A percentile compares a stretch with the other conserved stretches of the same genome.
These are phyloP conservation scores for Gallinago nigripennis DNA, from an alignment of 2,797 vertebrate genomes.

Conservation along the genomic window DNA sequence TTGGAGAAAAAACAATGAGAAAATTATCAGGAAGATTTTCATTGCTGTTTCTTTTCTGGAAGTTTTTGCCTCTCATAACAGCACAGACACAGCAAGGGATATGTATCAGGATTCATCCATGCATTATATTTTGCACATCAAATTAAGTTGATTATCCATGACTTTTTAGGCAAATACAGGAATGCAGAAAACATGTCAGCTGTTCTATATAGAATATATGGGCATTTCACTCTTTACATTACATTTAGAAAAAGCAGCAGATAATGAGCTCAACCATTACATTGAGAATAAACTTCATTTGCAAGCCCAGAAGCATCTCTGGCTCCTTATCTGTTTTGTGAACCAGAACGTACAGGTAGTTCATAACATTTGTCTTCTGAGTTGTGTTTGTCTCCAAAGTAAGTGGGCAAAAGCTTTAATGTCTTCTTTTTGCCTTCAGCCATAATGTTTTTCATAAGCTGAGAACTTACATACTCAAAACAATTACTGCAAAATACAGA, in stretches of 20 bases:
- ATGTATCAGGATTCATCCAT: slow-evolving; percentile 53
- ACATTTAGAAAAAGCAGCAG: neutral
- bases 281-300: slow-evolving; percentile 11
- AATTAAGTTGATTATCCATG: slow-evolving; percentile 51
- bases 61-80: slow-evolving; percentile 26
- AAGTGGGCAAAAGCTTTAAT: slow-evolving; percentile 32
- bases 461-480: slow-evolving; percentile 1
- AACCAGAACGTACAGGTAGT: slow-evolving; percentile 51
- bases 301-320: neutral
- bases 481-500: slow-evolving; percentile 47
- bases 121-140: slow-evolving; percentile 51
- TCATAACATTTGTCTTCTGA: slow-evolving; percentile 5
- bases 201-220: neutral
- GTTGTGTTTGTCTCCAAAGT: slow-evolving; percentile 9
- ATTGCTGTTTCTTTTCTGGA: slow-evolving; percentile 27
- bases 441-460: neutral
- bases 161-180: slow-evolving; percentile 57
- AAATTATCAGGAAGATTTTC: slow-evolving; percentile 48
- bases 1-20: slow-evolving; percentile 31
- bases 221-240: neutral
- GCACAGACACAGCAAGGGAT: neutral
- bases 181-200: slow-evolving; percentile 50
- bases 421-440: slow-evolving; percentile 29
- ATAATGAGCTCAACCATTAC: slow-evolving; percentile 19
- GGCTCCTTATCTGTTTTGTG: neutral